These are phyloP conservation scores for Latrodectus hesperus DNA, from an alignment of 2,888 invertebrate genomes.

Conservation along the genomic window DNA sequence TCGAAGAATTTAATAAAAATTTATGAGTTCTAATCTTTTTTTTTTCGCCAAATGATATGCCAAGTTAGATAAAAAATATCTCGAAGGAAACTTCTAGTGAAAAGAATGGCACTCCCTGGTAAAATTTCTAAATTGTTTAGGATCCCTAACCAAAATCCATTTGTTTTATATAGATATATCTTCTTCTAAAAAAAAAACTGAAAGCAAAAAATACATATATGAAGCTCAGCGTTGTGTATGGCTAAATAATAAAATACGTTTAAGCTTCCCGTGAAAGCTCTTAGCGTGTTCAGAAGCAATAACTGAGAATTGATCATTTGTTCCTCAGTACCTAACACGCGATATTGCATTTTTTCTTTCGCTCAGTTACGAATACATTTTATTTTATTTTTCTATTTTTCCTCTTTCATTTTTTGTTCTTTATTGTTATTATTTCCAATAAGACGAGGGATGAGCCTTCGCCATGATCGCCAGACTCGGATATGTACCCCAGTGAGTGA, in stretches of 20 bases:
- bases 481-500: neutral
- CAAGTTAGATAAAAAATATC: neutral
- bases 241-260: conserved; percentile 38
- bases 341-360: conserved; percentile 29
- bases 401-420: conserved; percentile 2
- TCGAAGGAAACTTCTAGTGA: neutral
- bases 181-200: neutral
- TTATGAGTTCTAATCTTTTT: neutral
- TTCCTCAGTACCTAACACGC: conserved; percentile 24
- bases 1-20: too few species aligned
- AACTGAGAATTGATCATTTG: conserved; percentile 47
- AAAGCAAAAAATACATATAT: neutral
- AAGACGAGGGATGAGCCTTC: conserved; percentile 1
- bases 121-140: conserved; percentile 20
- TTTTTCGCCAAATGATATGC: neutral
- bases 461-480: neutral
- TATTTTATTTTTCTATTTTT: neutral
- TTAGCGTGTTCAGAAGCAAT: conserved; percentile 46
- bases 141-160: conserved; percentile 33
- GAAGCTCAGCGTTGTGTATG: neutral
- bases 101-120: neutral
- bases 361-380: neutral
- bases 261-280: conserved; percentile 9
- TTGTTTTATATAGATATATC: conserved; percentile 27
- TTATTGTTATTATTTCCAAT: conserved; percentile 44